Evolutionary conservation across 2,797 vertebrate genomes (phyloP), one percentile per base, ranked within the genome.

Genomic region (Micrastur ruficollis): DNA sequence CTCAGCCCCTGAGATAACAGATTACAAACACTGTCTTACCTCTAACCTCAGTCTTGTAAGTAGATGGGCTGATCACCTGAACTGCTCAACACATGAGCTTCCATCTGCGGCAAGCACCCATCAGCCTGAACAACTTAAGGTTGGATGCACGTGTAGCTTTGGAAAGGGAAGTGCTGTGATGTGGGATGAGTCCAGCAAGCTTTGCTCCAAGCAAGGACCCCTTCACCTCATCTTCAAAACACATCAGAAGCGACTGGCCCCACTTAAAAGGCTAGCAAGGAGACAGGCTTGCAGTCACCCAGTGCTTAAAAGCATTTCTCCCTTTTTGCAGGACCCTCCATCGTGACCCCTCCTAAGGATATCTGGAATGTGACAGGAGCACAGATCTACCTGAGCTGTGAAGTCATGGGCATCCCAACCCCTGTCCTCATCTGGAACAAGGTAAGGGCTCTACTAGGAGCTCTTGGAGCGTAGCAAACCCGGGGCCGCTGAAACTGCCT

Each of bases 361-460:
- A 98, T 99, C 90, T 99, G 98, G 98, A 99, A 99, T 12, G 97
- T 99, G 84, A 99, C 98, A 8, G 99, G 99, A 44, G 98, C 99
- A 83, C 99, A 99, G 96, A 98, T 99, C 76, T 99, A 98, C 97
- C 97, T 99, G 97, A 99, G 98, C 97, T 99, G 99, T 53, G 99
- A 99, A 97, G 99, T 99, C 62, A 98, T 98, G 3, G 99, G 99
- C 15, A 98, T 99, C 74, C 99, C 99, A 26, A 99, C 99, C 27
- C 99, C 99, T 14, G 98, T 99, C 74, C 98, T 99, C 87, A 99
- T 97, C 97, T 99, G 99, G 99, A 99, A 99, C 97, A 99, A 99
- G 98, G 99, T 99, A 92, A 81, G 59, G 9, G 29, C 16, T 34
- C 73, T 82, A 11, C 31, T 50, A n/a, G 62, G 42, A 70, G 17